These are phyloP conservation scores for Erpetoichthys calabaricus DNA, from an alignment of 2,797 vertebrate species.

Conservation along the genomic window DNA sequence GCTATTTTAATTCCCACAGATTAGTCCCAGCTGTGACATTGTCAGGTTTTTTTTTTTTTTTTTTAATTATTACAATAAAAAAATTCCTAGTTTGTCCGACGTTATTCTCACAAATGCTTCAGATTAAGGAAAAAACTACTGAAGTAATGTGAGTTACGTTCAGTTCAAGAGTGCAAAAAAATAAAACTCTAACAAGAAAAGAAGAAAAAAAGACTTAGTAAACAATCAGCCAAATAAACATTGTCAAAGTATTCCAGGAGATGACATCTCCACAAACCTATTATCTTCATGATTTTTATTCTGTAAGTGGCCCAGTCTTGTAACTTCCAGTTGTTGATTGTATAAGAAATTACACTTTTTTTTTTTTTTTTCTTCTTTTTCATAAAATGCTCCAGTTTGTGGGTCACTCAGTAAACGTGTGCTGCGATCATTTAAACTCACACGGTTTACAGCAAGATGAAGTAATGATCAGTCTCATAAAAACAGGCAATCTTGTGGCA, in stretches of 20 bases:
- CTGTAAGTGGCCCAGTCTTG: conserved; percentile 43
- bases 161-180: conserved; percentile 43
- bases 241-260: conserved; percentile 60
- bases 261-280: conserved; percentile 23
- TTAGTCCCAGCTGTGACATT: conserved; percentile 22
- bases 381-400: conserved; percentile 28
- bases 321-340: conserved; percentile 50
- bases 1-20: conserved; percentile 22
- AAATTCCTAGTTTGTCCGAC: conserved; percentile 14
- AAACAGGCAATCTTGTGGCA: conserved; percentile 4
- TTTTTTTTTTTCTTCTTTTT: conserved; percentile 22
- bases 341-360: conserved; percentile 25
- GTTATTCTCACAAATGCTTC: conserved; percentile 28
- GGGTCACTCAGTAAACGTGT: conserved; percentile 25
- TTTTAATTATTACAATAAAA: conserved; percentile 28
- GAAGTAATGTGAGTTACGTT: conserved; percentile 25
- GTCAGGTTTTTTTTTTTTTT: conserved; percentile 23
- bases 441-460: conserved; percentile 33
- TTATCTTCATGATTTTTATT: conserved; percentile 37
- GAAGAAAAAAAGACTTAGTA: conserved; percentile 33
- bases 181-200: conserved; percentile 50
- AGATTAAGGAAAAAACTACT: conserved; percentile 16
- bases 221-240: conserved; percentile 49
- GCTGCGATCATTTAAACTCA: conserved; percentile 32
- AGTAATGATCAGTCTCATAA: conserved; percentile 22